phyloP scores from a whole-genome alignment of 2,888 invertebrate species.

The Lottia scabra region DNA sequence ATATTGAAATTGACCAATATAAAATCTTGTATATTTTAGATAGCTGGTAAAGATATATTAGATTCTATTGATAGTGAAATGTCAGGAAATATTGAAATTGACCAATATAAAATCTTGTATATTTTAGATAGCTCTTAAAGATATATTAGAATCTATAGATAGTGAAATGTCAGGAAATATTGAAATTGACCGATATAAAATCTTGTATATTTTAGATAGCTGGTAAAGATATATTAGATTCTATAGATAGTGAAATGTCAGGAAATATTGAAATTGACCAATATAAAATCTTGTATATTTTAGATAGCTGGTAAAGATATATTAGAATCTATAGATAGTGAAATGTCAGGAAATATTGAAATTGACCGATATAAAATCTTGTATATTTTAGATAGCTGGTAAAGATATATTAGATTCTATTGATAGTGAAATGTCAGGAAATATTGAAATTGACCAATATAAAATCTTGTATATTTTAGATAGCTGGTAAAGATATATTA shows the following conservation, averaged over 20 bases:
- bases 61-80: conserved; percentile 54
- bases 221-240: conserved; percentile 55
- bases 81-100: conserved; percentile 58
- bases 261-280: too few relatives aligned
- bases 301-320: too few relatives aligned
- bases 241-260: conserved; percentile 56
- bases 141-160: conserved; percentile 54
- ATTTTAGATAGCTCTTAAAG: conserved; percentile 54
- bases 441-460: too few relatives aligned
- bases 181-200: too few relatives aligned
- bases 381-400: conserved; percentile 50
- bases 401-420: conserved; percentile 58
- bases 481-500: conserved; percentile 56
- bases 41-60: conserved; percentile 56
- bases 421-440: conserved; percentile 56
- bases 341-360: too few relatives aligned
- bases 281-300: too few relatives aligned
- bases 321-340: too few relatives aligned
- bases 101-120: too few relatives aligned
- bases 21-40: conserved; percentile 38
- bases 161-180: conserved; percentile 59
- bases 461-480: conserved; percentile 38
- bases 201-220: conserved; percentile 43
- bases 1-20: too few relatives aligned
- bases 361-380: conserved; percentile 7